These are phyloP conservation scores for Polydrusus tereticollis DNA, from an alignment of 2,888 invertebrate species.

Conservation along the genomic window DNA sequence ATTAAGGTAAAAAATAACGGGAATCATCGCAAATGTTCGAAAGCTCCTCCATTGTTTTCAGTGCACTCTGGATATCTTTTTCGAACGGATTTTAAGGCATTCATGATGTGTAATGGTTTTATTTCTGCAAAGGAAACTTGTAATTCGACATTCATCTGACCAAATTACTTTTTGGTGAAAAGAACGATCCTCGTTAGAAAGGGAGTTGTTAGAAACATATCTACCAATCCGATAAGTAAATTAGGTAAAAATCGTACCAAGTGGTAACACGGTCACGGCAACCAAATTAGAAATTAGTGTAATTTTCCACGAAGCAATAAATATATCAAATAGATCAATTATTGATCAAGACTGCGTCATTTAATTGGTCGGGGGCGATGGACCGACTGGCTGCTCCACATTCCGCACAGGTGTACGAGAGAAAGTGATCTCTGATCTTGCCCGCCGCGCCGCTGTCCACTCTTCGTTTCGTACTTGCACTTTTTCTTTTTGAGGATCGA, in stretches of 20 bases:
- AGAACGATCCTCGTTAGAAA: too few relatives aligned
- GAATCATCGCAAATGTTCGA: too few relatives aligned
- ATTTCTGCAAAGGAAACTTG: too few relatives aligned
- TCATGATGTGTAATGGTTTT: too few relatives aligned
- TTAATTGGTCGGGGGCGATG: conserved; percentile 33
- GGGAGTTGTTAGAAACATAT: too few relatives aligned
- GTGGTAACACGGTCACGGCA: background rate
- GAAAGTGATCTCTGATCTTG: conserved; percentile 32
- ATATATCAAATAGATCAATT: conserved; percentile 21
- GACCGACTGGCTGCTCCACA: conserved; percentile 33
- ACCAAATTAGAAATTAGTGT: conserved; percentile 7
- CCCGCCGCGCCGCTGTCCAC: conserved; percentile 7
- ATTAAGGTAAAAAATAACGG: too few relatives aligned
- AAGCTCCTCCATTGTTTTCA: too few relatives aligned
- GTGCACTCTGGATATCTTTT: too few relatives aligned
- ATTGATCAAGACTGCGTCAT: conserved; percentile 19
- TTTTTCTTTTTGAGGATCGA: conserved; percentile 28
- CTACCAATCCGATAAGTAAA: too few relatives aligned
- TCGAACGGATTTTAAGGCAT: too few relatives aligned
- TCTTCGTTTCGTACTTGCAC: conserved; percentile 24
- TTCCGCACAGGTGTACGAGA: conserved; percentile 35
- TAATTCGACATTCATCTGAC: too few relatives aligned
- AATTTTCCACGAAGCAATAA: conserved; percentile 16
- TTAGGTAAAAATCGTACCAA: background rate
- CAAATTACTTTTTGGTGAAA: too few relatives aligned